Conservation (phyloP, 2,797 vertebrate genomes). For the Aulostomus chinensis region DNA sequence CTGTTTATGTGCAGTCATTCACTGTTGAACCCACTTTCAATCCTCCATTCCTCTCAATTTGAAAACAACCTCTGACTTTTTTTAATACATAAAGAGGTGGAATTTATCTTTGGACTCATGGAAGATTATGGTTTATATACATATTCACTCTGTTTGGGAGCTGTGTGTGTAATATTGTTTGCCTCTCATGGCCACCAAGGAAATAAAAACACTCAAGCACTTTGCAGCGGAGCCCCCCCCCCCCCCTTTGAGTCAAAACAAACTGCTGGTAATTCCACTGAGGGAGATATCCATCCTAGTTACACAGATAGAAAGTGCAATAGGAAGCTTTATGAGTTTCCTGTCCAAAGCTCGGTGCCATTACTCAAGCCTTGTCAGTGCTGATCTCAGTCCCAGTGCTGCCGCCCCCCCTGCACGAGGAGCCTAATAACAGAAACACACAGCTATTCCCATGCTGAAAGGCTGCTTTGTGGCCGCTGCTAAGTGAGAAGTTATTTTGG, state of each 20-base stretch:
- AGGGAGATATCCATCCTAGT: conserved; percentile 32
- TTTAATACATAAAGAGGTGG: too few relatives aligned
- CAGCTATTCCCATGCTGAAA: conserved; percentile 8
- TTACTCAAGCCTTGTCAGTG: conserved; percentile 32
- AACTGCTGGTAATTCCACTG: conserved; percentile 11
- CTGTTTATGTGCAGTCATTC: too few relatives aligned
- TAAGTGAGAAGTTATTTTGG: conserved; percentile 10
- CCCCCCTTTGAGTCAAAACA: conserved; percentile 24
- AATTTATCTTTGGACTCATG: too few relatives aligned
- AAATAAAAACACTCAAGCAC: too few relatives aligned
- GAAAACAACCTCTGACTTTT: too few relatives aligned
- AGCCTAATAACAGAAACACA: conserved; percentile 17
- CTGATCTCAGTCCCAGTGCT: conserved; percentile 20
- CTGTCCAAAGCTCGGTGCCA: conserved; percentile 27
- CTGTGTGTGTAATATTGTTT: too few relatives aligned
- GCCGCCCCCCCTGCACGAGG: conserved; percentile 6
- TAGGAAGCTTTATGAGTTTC: conserved; percentile 47
- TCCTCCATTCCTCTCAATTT: too few relatives aligned
- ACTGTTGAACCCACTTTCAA: too few relatives aligned
- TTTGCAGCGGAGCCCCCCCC: too few relatives aligned
- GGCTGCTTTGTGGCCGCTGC: conserved; percentile 1
- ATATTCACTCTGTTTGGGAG: too few relatives aligned
- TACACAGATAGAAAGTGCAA: conserved; percentile 30
- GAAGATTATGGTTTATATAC: too few relatives aligned
- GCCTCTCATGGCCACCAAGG: too few relatives aligned